Evolutionary conservation across 2,888 invertebrate genomes (phyloP).

Genomic region (Dendrolimus houi): DNA sequence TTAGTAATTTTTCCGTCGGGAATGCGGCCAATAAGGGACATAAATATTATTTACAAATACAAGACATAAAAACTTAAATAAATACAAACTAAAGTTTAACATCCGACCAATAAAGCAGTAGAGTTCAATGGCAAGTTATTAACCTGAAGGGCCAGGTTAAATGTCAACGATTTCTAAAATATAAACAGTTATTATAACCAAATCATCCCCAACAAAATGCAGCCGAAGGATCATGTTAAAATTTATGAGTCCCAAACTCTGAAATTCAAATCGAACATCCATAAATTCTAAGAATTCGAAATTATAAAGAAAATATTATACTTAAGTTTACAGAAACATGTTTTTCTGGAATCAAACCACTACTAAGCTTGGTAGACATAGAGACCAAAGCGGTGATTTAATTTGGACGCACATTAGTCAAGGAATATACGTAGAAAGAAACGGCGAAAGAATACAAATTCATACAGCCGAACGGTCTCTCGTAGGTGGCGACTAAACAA

Average conservation of each 20-base stretch:
- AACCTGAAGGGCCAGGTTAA: constrained; percentile 28
- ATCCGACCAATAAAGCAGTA: neutral
- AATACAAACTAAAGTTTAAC: neutral
- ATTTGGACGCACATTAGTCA: no score
- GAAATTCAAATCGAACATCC: constrained; percentile 24
- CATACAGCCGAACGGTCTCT: no score
- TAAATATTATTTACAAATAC: no score
- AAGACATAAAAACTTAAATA: neutral
- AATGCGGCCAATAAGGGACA: no score
- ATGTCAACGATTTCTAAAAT: constrained; percentile 26
- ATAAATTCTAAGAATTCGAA: constrained; percentile 20
- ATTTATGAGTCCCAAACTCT: constrained; percentile 30
- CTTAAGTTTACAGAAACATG: neutral
- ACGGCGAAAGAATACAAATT: no score
- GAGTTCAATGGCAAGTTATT: constrained; percentile 13
- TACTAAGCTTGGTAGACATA: no score
- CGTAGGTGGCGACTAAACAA: no score
- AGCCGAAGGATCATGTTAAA: constrained; percentile 35
- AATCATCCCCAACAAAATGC: constrained; percentile 22
- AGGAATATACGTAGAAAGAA: no score
- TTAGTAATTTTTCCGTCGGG: no score
- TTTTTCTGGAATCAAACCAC: neutral
- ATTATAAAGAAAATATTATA: constrained; percentile 7
- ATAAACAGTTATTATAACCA: constrained; percentile 20
- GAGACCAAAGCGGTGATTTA: no score